Evolutionary conservation across 2,797 vertebrate genomes (phyloP).

Genomic region (Gouania willdenowi): DNA sequence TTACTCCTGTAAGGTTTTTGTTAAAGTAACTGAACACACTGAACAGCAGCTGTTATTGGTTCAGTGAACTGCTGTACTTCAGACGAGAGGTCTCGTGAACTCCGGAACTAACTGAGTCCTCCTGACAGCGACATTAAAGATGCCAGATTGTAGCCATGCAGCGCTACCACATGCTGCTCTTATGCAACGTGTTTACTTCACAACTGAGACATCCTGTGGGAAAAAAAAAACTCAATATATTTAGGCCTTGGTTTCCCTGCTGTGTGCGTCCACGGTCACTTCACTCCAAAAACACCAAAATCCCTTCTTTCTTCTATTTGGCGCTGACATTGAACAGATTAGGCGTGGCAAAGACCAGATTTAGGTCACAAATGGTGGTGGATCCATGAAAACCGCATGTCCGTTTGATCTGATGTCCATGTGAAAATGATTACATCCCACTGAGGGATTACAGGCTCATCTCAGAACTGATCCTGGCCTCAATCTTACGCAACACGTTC

Average conservation of each 20-base stretch:
- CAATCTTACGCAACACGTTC: constrained; percentile 12
- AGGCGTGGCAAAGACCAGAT: constrained; percentile 14
- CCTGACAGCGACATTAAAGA: no score
- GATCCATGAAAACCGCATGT: constrained; percentile 16
- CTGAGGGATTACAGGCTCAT: constrained; percentile 3
- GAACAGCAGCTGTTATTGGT: no score
- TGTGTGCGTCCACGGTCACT: constrained; percentile 37
- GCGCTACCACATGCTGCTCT: no score
- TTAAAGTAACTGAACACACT: no score
- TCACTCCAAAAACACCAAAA: constrained; percentile 43
- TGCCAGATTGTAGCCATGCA: no score
- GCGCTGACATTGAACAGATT: constrained; percentile 3
- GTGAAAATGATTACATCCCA: constrained; percentile 8
- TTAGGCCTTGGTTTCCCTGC: constrained; percentile 16
- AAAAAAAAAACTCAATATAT: background rate
- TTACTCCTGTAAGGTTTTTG: no score
- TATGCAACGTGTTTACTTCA: constrained; percentile 16
- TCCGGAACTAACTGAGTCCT: no score
- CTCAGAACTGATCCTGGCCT: background rate
- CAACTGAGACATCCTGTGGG: constrained; percentile 2
- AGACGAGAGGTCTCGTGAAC: no score
- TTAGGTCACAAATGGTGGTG: constrained; percentile 18
- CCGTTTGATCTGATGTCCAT: constrained; percentile 4
- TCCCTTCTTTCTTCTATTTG: constrained; percentile 29
- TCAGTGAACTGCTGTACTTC: no score